A percentile compares a stretch with the other conserved stretches of the same genome.
These are phyloP conservation scores for Myopa testacea DNA, from an alignment of 2,888 invertebrate genomes.

Conservation along the genomic window DNA sequence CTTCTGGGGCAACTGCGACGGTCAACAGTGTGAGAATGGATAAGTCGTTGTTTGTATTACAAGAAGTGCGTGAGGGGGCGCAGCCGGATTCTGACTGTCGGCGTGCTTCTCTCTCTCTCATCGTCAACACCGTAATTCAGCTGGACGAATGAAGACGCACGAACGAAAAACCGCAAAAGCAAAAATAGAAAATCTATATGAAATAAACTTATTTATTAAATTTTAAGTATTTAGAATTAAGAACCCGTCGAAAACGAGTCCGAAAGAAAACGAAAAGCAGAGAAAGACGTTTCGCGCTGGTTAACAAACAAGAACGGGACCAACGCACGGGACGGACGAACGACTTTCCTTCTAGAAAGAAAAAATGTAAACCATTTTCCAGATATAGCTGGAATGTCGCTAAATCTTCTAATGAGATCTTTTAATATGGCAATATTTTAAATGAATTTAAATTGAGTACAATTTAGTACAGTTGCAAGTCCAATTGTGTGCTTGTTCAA, in stretches of 20 bases:
- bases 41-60: constrained; percentile 48
- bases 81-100: constrained; percentile 43
- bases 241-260: neutral
- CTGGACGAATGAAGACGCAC: constrained; percentile 22
- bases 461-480: no score
- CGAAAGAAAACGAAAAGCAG: neutral
- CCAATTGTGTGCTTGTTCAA: no score
- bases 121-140: constrained; percentile 36
- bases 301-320: no score
- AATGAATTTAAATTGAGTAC: no score
- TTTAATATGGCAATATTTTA: no score
- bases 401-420: no score
- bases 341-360: no score
- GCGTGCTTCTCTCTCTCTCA: constrained; percentile 46
- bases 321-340: no score
- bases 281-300: no score
- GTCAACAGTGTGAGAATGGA: constrained; percentile 72
- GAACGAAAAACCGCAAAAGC: neutral
- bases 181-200: neutral
- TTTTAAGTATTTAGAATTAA: neutral
- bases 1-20: constrained; percentile 89
- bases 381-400: no score
- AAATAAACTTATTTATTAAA: constrained; percentile 2
- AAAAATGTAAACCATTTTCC: no score
- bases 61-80: neutral